A percentile compares a stretch with the other conserved stretches of the same genome.
phyloP scores from a whole-genome alignment of 1,140 invertebrate species.

The Drosophila ananassae region DNA sequence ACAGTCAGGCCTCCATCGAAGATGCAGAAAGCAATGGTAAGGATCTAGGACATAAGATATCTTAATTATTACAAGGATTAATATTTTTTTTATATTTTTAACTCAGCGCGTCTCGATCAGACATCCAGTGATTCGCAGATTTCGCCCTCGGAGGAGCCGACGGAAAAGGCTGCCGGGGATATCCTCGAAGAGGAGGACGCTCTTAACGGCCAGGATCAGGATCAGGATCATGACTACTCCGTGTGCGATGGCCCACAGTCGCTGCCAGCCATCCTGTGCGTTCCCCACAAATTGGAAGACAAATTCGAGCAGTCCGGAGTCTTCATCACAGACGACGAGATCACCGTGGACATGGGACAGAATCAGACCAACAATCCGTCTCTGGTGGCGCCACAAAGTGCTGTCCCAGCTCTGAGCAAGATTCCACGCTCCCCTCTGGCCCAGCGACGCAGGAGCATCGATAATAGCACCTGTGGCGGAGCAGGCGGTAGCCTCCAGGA shows the following conservation, averaged over 20 bases:
- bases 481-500: constrained; percentile 73
- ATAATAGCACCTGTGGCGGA: constrained; percentile 65
- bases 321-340: constrained; percentile 85
- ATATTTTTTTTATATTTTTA: background rate
- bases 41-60: constrained; percentile 32
- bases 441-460: constrained; percentile 71
- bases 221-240: constrained; percentile 39
- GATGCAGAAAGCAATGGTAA: constrained; percentile 89
- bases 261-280: constrained; percentile 63
- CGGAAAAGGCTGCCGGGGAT: constrained; percentile 26
- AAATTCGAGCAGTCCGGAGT: constrained; percentile 80
- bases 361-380: constrained; percentile 86
- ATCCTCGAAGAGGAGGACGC: constrained; percentile 24
- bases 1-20: constrained; percentile 88
- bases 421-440: constrained; percentile 74
- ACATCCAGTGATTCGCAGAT: constrained; percentile 83
- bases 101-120: constrained; percentile 78
- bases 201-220: constrained; percentile 7
- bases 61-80: background rate
- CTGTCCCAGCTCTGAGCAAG: constrained; percentile 69
- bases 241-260: constrained; percentile 70
- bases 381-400: constrained; percentile 38
- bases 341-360: constrained; percentile 88
- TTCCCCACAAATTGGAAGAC: constrained; percentile 36
- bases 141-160: constrained; percentile 70